Conservation (phyloP, 2,113 vertebrate genomes). For the Gorsachius goisagi region DNA sequence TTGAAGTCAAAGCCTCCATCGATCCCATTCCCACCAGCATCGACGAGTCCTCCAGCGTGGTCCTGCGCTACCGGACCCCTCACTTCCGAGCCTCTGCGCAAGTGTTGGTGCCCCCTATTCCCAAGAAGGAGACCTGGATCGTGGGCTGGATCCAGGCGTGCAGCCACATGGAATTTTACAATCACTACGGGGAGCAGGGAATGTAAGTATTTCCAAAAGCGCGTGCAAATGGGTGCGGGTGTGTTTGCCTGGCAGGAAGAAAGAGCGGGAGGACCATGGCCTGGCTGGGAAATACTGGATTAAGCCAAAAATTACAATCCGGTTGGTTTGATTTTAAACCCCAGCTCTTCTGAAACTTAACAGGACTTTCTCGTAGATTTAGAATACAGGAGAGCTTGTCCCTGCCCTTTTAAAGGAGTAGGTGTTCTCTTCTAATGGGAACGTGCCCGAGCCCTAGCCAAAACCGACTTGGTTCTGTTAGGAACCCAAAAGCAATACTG, state of each 20-base stretch:
- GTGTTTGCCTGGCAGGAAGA: background rate
- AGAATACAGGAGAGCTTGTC: background rate
- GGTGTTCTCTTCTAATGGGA: background rate
- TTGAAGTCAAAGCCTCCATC: slow-evolving; percentile 93
- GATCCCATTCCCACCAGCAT: slow-evolving; percentile 95
- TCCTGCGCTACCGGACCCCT: slow-evolving; percentile 95
- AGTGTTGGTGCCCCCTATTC: slow-evolving; percentile 89
- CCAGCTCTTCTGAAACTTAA: background rate
- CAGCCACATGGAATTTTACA: slow-evolving; percentile 99
- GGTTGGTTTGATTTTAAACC: background rate
- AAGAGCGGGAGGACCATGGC: background rate
- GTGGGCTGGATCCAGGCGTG: slow-evolving; percentile 99
- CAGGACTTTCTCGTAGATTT: background rate
- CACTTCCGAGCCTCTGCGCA: slow-evolving; percentile 93
- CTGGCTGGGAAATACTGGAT: background rate
- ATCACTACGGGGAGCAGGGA: slow-evolving; percentile 92
- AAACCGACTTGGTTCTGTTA: background rate
- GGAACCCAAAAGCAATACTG: background rate
- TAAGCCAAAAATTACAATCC: background rate
- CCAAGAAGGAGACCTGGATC: slow-evolving; percentile 93
- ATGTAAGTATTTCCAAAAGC: slow-evolving; percentile 84
- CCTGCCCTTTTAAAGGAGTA: background rate
- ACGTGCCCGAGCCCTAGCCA: background rate
- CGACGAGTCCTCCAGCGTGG: slow-evolving; percentile 94
- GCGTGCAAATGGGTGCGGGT: background rate